Percentiles rank a stretch among this genome's conserved stretches.
These are phyloP conservation scores for Sesia apiformis DNA, from an alignment of 2,888 invertebrate genomes.

Conservation along the genomic window DNA sequence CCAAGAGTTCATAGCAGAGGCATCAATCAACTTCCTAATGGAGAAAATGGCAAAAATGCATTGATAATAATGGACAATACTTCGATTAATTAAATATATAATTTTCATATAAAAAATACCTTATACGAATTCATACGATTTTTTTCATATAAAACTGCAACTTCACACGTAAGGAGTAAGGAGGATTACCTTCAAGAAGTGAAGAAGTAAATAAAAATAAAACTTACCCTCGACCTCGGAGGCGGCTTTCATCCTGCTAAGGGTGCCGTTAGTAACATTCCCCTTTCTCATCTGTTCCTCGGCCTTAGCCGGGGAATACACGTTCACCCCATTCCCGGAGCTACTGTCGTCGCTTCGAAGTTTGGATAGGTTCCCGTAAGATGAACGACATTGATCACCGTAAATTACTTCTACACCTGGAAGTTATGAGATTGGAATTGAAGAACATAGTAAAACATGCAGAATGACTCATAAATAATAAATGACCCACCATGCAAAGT, in stretches of 20 bases:
- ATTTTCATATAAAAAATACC: too few relatives aligned
- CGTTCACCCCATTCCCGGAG: conserved; percentile 52
- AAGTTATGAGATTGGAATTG: conserved; percentile 1
- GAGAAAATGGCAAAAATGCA: too few relatives aligned
- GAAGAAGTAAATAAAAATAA: too few relatives aligned
- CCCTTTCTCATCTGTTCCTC: conserved; percentile 50
- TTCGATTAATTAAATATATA: too few relatives aligned
- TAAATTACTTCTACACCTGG: conserved; percentile 65
- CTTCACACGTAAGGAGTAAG: background rate
- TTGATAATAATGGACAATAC: too few relatives aligned
- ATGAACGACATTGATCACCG: conserved; percentile 56
- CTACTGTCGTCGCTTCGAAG: conserved; percentile 47
- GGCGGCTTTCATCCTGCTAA: conserved; percentile 57
- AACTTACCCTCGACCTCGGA: conserved; percentile 49
- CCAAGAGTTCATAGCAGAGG: too few relatives aligned
- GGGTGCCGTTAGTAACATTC: conserved; percentile 43
- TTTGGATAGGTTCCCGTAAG: conserved; percentile 55
- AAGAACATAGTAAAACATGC: too few relatives aligned
- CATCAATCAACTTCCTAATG: too few relatives aligned
- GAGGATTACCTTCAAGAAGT: background rate
- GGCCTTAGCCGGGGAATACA: conserved; percentile 60
- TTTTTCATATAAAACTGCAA: too few relatives aligned
- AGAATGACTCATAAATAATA: too few relatives aligned
- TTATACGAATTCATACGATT: too few relatives aligned
- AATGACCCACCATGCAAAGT: too few relatives aligned